Evolutionary conservation across 2,113 vertebrate species (phyloP).

Genomic region (Antennarius striatus): DNA sequence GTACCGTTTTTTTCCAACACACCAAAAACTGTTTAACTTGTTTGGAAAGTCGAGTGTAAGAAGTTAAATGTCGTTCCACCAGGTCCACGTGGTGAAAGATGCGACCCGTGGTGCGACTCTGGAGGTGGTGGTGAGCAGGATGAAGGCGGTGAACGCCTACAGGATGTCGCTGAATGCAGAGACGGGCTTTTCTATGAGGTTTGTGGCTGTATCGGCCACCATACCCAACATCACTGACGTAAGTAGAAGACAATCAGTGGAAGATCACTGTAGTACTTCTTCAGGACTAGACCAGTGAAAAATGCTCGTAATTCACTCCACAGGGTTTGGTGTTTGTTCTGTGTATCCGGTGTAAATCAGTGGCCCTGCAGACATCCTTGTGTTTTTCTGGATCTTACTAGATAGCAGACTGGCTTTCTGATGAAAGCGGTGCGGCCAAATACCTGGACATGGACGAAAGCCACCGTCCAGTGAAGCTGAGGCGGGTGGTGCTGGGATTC

Average conservation of each 20-base stretch:
- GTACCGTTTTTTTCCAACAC: neutral
- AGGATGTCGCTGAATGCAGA: slow-evolving; percentile 68
- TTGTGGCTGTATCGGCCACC: slow-evolving; percentile 95
- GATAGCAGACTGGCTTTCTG: slow-evolving; percentile 96
- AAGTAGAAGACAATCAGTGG: slow-evolving; percentile 53
- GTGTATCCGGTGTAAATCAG: neutral
- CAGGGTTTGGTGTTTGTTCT: neutral
- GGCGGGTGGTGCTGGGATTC: slow-evolving; percentile 94
- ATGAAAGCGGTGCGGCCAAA: slow-evolving; percentile 82
- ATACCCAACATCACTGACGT: slow-evolving; percentile 95
- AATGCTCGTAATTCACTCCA: neutral
- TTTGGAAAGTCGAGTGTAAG: neutral
- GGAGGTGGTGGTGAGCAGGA: slow-evolving; percentile 96
- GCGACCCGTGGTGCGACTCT: slow-evolving; percentile 92
- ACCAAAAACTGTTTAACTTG: neutral
- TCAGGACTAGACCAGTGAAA: no score
- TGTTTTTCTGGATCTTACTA: slow-evolving; percentile 70
- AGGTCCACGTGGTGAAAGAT: slow-evolving; percentile 96
- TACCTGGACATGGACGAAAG: slow-evolving; percentile 93
- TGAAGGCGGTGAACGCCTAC: slow-evolving; percentile 90
- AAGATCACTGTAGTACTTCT: no score
- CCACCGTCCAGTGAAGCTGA: slow-evolving; percentile 93
- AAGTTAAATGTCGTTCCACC: slow-evolving; percentile 17
- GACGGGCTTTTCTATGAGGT: slow-evolving; percentile 81
- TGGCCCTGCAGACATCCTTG: neutral